A percentile compares a stretch with the other conserved stretches of the same genome.
Conservation (phyloP, 2,888 invertebrate genomes). For the Calameuta pallipes region DNA sequence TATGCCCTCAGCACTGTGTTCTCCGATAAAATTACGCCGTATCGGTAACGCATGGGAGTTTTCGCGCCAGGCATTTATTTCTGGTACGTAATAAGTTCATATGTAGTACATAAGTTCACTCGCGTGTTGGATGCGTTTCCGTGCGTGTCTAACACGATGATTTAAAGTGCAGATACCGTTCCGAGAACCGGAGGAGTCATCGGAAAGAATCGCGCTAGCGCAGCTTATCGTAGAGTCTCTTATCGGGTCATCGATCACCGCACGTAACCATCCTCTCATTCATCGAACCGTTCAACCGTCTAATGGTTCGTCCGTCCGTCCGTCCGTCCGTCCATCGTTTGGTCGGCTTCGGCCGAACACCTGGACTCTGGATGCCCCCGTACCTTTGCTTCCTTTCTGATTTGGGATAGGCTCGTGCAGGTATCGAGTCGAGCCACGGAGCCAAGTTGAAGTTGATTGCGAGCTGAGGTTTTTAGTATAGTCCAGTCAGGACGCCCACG, state of each 20-base stretch:
- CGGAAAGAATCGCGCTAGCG: not conserved
- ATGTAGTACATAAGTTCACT: not conserved
- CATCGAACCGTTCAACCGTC: not conserved
- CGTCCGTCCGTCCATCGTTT: not conserved
- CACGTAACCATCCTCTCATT: not conserved
- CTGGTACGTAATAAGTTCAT: not conserved
- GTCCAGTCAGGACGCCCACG: not conserved
- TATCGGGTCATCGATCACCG: not conserved
- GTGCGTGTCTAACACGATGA: conserved; percentile 25
- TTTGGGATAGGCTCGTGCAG: not conserved
- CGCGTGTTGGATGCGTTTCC: not conserved
- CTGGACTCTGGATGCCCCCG: not conserved
- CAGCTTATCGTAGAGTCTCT: not conserved
- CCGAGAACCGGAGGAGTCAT: not conserved
- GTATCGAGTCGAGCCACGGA: not conserved
- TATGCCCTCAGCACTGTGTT: conserved; percentile 8
- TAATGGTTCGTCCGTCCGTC: not conserved
- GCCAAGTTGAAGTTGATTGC: not conserved
- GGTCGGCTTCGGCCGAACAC: not conserved
- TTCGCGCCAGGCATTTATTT: not conserved
- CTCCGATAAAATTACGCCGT: not conserved
- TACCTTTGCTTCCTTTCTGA: not conserved
- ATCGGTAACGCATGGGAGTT: not conserved
- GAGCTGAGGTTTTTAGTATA: not conserved
- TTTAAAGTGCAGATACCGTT: conserved; percentile 19